phyloP scores from a whole-genome alignment of 2,797 vertebrate genomes.

The Bufotes viridis region DNA sequence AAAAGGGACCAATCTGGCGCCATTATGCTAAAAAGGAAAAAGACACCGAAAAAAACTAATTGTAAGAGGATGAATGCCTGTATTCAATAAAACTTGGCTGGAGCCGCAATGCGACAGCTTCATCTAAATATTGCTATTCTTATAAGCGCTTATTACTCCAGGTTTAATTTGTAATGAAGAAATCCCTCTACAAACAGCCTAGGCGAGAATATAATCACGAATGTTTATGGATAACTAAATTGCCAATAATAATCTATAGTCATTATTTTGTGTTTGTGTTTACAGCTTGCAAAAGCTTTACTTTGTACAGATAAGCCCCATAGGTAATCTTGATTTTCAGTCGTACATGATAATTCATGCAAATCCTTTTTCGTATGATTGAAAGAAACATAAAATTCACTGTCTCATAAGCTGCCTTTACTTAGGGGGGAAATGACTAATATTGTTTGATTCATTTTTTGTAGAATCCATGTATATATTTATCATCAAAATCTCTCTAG shows the following conservation, averaged over 20 bases:
- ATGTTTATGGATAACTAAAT: slow-evolving; percentile 36
- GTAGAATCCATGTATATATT: slow-evolving; percentile 1
- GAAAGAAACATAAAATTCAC: slow-evolving; percentile 35
- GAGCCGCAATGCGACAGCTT: slow-evolving; percentile 39
- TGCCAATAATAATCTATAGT: slow-evolving; percentile 17
- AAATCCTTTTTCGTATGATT: slow-evolving; percentile 47
- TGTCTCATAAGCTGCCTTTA: slow-evolving; percentile 9
- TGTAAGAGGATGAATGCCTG: not conserved
- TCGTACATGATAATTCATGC: slow-evolving; percentile 44
- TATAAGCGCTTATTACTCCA: slow-evolving; percentile 13
- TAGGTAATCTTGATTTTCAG: slow-evolving; percentile 40
- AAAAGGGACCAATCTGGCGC: not conserved
- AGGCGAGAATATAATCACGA: slow-evolving; percentile 7
- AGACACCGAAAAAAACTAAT: not conserved
- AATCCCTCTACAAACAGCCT: slow-evolving; percentile 18
- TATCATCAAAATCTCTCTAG: not conserved
- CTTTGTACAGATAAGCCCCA: slow-evolving; percentile 20
- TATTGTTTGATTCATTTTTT: slow-evolving; percentile 42
- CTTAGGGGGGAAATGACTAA: slow-evolving; percentile 10
- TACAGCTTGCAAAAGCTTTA: slow-evolving; percentile 2
- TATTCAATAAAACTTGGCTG: slow-evolving; percentile 22
- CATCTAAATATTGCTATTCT: slow-evolving; percentile 15
- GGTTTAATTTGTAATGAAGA: slow-evolving; percentile 31
- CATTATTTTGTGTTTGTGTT: slow-evolving; percentile 24
- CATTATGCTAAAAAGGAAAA: slow-evolving; percentile 10